Evolutionary conservation across 2,797 vertebrate species (phyloP), one percentile per base, ranked within the genome.

Genomic region (Gadopsis marmoratus): DNA sequence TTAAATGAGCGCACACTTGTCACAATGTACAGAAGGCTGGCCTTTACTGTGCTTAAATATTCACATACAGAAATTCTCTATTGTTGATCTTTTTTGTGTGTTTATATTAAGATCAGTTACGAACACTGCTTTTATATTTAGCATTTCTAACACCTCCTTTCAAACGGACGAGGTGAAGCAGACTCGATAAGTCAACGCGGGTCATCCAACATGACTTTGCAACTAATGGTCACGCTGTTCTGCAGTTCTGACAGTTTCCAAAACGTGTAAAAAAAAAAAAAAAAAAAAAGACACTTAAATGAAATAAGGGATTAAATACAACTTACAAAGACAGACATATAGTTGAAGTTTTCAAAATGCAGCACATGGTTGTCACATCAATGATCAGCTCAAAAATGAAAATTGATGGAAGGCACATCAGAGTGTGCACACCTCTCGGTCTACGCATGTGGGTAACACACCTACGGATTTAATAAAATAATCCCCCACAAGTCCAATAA

Each of bases 1-100:
- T 74, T 39, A 69, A 69, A 79, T 63, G 50, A 71, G 62, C 70
- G 54, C n/a, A 79, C 65, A 50, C 68, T 51, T 68, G 48, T 53
- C 58, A 74, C n/a, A 39, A 53, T 14, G 17, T 17, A 26, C 11
- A 54, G 6, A 59, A 6, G 33, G 17, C 14, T 47, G 29, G 48
- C 19, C 5, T 79, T 68, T 33, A 45, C 50, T 43, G 12, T 16
- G 7, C 19, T n/a, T 43, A 50, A 65, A 68, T 41, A n/a, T 70
- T 33, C 4, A 53, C 54, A 14, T 4, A 56, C 26, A 66, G 16
- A 74, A 58, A 60, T 2, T 12, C 12, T 53, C 12, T 4, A 16
- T 35, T 37, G 33, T 37, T 33, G 8, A 39, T 73, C 5, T 43
- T 7, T 60, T 19, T 16, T 2, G 17, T 14, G 7, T 33, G 7